Evolutionary conservation across 1,140 invertebrate genomes (phyloP).

Genomic region (Drosophila mayri): DNA sequence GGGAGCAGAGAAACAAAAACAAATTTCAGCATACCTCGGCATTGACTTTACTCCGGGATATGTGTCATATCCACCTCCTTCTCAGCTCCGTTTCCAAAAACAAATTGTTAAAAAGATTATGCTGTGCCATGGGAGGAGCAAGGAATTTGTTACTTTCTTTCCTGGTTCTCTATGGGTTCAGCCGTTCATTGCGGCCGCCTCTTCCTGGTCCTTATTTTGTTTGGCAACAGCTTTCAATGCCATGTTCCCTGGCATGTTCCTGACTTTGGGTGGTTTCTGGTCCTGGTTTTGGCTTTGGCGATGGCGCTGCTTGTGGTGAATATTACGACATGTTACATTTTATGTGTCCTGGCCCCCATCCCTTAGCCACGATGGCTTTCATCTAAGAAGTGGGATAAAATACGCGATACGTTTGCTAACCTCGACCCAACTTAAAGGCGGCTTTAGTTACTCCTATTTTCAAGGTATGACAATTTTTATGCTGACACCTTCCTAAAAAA

Average conservation of each 20-base stretch:
- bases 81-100: slow-evolving; percentile 14
- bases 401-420: neutral
- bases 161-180: slow-evolving; percentile 3
- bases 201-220: slow-evolving; percentile 26
- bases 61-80: slow-evolving; percentile 41
- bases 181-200: slow-evolving; percentile 36
- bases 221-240: slow-evolving; percentile 69
- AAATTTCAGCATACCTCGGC: slow-evolving; percentile 62
- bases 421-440: neutral
- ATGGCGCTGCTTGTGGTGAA: slow-evolving; percentile 62
- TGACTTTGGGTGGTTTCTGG: slow-evolving; percentile 34
- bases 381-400: slow-evolving; percentile 15
- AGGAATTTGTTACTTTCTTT: slow-evolving; percentile 32
- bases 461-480: too few species aligned
- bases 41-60: slow-evolving; percentile 58
- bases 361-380: neutral
- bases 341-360: slow-evolving; percentile 44
- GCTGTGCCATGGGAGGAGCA: slow-evolving; percentile 29
- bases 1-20: slow-evolving; percentile 39
- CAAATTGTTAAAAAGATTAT: slow-evolving; percentile 81
- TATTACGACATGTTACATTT: slow-evolving; percentile 75
- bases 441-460: neutral
- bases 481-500: too few species aligned
- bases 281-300: neutral
- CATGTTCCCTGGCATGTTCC: slow-evolving; percentile 67